Base-by-base conservation (phyloP, 2,888 invertebrate genomes). In the Tetragnatha montana region DNA sequence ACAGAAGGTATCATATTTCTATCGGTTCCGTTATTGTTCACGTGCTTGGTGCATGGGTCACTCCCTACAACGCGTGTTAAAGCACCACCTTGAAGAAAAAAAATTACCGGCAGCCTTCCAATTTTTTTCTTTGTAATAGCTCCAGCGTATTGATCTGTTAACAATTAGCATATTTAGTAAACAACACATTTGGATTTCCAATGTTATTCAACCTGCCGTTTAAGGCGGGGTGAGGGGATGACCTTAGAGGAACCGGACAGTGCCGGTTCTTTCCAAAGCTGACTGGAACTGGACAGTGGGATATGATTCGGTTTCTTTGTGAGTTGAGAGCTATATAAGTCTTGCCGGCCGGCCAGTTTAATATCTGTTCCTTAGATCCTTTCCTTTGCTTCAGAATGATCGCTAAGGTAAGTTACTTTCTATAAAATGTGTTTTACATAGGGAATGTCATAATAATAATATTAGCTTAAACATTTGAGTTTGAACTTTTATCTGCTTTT, bases 321-420 rank as follows among this genome's bases (percentile, higher is more conserved):
- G 60, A 17, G 6, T 60, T 8, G 60, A 60, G 17, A 4, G 12
- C 8, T 60, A 60, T 60, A 60, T 60, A 60, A 60, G 60, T 17
- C 4, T 10, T 60, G 60, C 60, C 60, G 60, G 60, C 12, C 7
- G 35, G 10, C 10, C 12, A 8, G 12, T 12, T 12, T 60, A 60
- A 17, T 60, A 60, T 60, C 60, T 60, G 60, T 17, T 60, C 60
- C 60, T 47, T 1, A 60, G 51, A 51, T 82, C 22, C n/a, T 10
- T 6, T 0, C n/a, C n/a, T 10, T 12, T 22, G 19, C n/a, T 69
- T 21, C n/a, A 86, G 71, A 68, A 86, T 86, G 86, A 74, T 86
- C 49, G 86, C 86, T 51, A 86, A 86, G 86, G 86, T 79, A 79
- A 76, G 75, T 35, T 35, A 35, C 35, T 35, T 35, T 35, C 35